These are phyloP conservation scores for Hypomesus transpacificus DNA, from an alignment of 2,113 vertebrate genomes.

Conservation along the genomic window DNA sequence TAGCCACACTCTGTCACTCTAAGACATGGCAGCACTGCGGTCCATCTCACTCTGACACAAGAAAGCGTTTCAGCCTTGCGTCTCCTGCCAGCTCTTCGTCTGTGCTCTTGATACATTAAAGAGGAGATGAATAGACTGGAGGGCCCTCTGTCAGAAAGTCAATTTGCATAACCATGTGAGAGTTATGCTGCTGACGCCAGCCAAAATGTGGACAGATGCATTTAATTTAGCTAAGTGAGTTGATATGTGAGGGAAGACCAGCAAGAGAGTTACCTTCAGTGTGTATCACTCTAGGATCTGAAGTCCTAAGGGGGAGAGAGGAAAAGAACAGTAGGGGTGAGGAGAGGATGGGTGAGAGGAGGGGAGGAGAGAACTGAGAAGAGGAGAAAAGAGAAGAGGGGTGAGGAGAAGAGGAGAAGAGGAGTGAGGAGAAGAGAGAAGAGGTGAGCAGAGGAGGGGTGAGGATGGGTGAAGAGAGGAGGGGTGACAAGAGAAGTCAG, in stretches of 20 bases:
- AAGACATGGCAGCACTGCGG: constrained; percentile 14
- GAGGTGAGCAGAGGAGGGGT: too few relatives aligned
- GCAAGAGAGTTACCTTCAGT: background rate
- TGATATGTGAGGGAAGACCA: constrained; percentile 15
- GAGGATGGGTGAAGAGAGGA: too few relatives aligned
- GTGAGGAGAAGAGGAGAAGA: too few relatives aligned
- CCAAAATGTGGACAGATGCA: constrained; percentile 45
- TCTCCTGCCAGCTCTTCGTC: constrained; percentile 27
- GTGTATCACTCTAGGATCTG: background rate
- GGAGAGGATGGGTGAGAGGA: background rate
- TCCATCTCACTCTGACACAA: constrained; percentile 1
- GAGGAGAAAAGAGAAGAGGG: too few relatives aligned
- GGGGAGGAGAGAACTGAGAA: too few relatives aligned
- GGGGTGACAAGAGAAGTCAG: too few relatives aligned
- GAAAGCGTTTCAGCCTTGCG: constrained; percentile 12
- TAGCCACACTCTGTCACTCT: constrained; percentile 32
- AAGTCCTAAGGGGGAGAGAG: too few relatives aligned
- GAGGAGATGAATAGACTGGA: constrained; percentile 22
- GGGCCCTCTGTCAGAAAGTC: background rate
- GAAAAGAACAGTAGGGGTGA: background rate
- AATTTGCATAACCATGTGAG: constrained; percentile 46
- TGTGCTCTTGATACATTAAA: background rate
- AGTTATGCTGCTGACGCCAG: constrained; percentile 53
- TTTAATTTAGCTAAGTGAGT: constrained; percentile 61
- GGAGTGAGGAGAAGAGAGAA: too few relatives aligned